Percentiles rank a stretch among this genome's conserved stretches.
phyloP scores from a whole-genome alignment of 2,888 invertebrate genomes.

The Salpingus planirostris region DNA sequence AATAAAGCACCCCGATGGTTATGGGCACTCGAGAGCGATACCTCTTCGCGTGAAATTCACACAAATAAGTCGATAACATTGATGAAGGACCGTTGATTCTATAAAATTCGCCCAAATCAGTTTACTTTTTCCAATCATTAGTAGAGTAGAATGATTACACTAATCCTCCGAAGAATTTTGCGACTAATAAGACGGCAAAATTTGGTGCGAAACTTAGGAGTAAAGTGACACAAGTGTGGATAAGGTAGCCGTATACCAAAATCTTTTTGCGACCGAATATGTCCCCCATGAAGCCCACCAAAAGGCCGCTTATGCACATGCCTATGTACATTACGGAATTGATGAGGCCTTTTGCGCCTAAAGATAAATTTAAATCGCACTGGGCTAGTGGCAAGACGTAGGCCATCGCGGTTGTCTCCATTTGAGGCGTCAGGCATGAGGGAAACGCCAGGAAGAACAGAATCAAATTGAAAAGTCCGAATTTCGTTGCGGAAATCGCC shows the following conservation, averaged over 20 bases:
- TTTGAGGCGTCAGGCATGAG: not conserved
- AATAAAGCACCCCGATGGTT: constrained; percentile 53
- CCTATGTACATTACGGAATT: constrained; percentile 40
- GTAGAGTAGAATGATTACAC: constrained; percentile 3
- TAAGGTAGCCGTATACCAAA: constrained; percentile 54
- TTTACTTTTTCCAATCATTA: not conserved
- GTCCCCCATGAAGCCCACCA: constrained; percentile 70
- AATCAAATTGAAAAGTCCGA: not conserved
- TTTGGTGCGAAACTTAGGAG: constrained; percentile 51
- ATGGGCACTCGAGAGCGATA: constrained; percentile 54
- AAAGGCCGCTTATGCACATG: constrained; percentile 61
- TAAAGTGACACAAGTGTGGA: constrained; percentile 52
- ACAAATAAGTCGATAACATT: constrained; percentile 57
- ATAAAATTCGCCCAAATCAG: constrained; percentile 9
- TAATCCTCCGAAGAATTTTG: constrained; percentile 46
- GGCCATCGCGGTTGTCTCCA: not conserved
- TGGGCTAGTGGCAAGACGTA: not conserved
- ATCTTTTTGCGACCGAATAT: constrained; percentile 58
- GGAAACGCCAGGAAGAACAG: not conserved
- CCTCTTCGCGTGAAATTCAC: constrained; percentile 58
- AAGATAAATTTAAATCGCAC: not conserved
- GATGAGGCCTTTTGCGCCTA: not conserved
- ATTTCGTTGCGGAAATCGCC: not conserved
- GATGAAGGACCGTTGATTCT: constrained; percentile 61
- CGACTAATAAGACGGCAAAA: constrained; percentile 54